A percentile compares a stretch with the other conserved stretches of the same genome.
Evolutionary conservation across 2,888 invertebrate species (phyloP).

Genomic region (Heliothis peltigera): DNA sequence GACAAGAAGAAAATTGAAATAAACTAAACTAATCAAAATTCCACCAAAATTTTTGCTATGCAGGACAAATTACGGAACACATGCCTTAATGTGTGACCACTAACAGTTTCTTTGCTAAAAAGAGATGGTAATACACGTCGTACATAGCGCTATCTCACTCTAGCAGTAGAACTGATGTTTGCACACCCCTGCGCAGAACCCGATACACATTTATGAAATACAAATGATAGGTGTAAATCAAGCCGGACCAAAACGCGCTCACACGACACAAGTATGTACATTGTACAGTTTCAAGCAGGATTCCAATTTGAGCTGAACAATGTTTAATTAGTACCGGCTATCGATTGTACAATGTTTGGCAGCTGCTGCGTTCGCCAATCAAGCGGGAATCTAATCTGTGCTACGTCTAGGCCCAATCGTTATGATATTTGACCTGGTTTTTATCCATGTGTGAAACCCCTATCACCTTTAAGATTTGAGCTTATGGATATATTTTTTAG

Average conservation of each 20-base stretch:
- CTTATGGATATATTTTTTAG: too few relatives aligned
- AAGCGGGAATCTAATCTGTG: slow-evolving; percentile 44
- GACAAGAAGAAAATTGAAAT: too few relatives aligned
- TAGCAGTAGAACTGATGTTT: background rate
- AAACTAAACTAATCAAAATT: too few relatives aligned
- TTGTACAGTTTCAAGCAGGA: slow-evolving; percentile 39
- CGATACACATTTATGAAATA: slow-evolving; percentile 45
- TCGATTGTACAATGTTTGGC: slow-evolving; percentile 52
- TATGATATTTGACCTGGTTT: slow-evolving; percentile 5
- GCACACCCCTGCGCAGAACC: slow-evolving; percentile 21
- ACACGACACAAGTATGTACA: slow-evolving; percentile 15
- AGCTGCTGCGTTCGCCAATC: slow-evolving; percentile 45
- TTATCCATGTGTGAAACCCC: background rate
- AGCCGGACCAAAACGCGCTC: slow-evolving; percentile 26
- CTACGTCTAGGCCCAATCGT: slow-evolving; percentile 10
- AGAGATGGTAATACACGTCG: background rate
- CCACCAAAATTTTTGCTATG: too few relatives aligned
- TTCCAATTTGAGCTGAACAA: slow-evolving; percentile 54
- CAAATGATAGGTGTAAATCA: slow-evolving; percentile 52
- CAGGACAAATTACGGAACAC: too few relatives aligned
- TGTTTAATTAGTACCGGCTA: slow-evolving; percentile 58
- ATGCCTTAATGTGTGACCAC: too few relatives aligned
- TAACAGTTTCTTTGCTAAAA: background rate
- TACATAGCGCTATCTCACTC: background rate
- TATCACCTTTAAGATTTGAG: background rate